Evolutionary conservation across 1,140 invertebrate species (phyloP), one percentile per base, ranked within the genome.

Genomic region (Hylaeus volcanicus): DNA sequence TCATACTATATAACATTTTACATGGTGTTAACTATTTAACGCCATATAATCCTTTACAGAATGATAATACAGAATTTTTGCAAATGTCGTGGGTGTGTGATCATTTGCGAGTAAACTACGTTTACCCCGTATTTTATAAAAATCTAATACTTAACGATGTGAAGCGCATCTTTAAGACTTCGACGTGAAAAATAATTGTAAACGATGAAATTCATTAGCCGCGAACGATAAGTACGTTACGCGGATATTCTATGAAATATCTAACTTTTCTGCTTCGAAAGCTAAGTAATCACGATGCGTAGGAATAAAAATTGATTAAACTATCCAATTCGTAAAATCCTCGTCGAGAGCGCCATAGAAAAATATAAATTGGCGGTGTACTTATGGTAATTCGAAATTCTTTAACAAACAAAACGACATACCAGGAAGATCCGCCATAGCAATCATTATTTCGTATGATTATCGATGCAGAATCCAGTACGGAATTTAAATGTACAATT

Each of bases 381-480:
- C 63, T 69, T 70, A 69, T 64, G 74, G 48, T 70, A 77, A 81
- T 77, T 63, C 53, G 51, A 37, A 75, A 77, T 70, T 70, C 65
- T 26, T 77, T 77, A 9, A 70, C 15, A 45, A 81, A 81, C 65
- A 81, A 77, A 70, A 76, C 66, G 37, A 61, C 45, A 80, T 75
- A 75, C 45, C 37, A 75, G 45, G 56, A 75, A 68, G 55, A 68
- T 55, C 45, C 56, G 79, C 72, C 71, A 68, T 68, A 75, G 64
- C 48, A 70, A 81, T 70, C 76, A 81, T 81, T 81, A 81, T 70
- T 70, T 81, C 68, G 79, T 60, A 77, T 53, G 69, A 69, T 68
- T 75, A 80, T 80, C 79, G 72, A 61, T 80, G 63, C 14, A 80
- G 73, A 68, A 74, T 75, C 73, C 73, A 80, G 79, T 81, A 77